A percentile compares a stretch with the other conserved stretches of the same genome.
These are phyloP conservation scores for Microctonus brassicae DNA, from an alignment of 2,888 invertebrate species.

Conservation along the genomic window DNA sequence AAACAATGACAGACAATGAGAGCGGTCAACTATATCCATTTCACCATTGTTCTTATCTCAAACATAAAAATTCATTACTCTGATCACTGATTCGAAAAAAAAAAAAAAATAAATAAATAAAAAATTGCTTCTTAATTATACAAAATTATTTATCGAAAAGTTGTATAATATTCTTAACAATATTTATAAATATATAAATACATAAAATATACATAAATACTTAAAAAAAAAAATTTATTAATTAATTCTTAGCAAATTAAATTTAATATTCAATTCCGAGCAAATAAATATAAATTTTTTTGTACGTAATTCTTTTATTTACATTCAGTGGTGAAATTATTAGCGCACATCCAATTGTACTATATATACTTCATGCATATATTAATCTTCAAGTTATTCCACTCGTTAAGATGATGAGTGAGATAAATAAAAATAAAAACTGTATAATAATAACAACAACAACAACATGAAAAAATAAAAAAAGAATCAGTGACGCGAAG, in stretches of 20 bases:
- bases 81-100: background rate
- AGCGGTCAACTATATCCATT: slow-evolving; percentile 37
- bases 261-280: no score
- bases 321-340: background rate
- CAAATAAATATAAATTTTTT: no score
- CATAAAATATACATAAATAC: no score
- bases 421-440: background rate
- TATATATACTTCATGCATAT: no score
- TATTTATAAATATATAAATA: no score
- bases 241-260: no score
- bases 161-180: no score
- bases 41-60: slow-evolving; percentile 36
- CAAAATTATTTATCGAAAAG: no score
- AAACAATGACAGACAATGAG: slow-evolving; percentile 59
- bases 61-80: background rate
- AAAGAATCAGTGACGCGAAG: background rate
- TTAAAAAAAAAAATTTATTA: no score
- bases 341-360: background rate
- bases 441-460: background rate
- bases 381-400: background rate
- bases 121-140: no score
- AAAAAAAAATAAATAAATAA: background rate
- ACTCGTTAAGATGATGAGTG: background rate
- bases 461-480: background rate
- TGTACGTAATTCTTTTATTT: background rate